Percentiles rank a stretch among this genome's conserved stretches.
phyloP scores from a whole-genome alignment of 2,113 vertebrate species.

The Ahaetulla prasina region DNA sequence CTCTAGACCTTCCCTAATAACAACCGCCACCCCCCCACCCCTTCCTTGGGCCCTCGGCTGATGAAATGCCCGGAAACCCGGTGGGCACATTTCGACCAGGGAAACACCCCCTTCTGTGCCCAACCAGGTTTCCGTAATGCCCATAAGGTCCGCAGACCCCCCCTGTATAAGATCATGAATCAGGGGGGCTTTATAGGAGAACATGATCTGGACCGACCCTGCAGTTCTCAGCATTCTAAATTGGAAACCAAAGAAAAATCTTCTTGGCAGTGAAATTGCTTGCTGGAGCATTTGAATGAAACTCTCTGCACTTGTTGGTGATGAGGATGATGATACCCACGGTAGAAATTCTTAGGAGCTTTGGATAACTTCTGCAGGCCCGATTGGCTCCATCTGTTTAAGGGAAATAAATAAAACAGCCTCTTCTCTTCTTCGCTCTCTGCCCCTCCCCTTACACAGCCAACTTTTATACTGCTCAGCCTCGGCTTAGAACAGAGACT shows the following conservation, averaged over 20 bases:
- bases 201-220: slow-evolving; percentile 17
- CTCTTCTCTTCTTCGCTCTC: slow-evolving; percentile 28
- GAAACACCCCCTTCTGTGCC: no score
- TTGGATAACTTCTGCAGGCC: slow-evolving; percentile 55
- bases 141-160: no score
- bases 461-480: slow-evolving; percentile 54
- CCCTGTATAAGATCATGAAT: no score
- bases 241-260: slow-evolving; percentile 11
- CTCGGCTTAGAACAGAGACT: slow-evolving; percentile 61
- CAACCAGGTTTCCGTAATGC: no score
- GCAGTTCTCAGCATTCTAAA: slow-evolving; percentile 29
- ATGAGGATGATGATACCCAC: neutral
- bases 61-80: no score
- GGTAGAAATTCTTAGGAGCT: slow-evolving; percentile 43
- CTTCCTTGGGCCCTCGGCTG: no score
- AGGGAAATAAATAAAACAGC: slow-evolving; percentile 69
- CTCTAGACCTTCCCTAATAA: no score
- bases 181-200: no score
- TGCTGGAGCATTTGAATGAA: slow-evolving; percentile 40
- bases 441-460: neutral
- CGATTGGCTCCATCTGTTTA: slow-evolving; percentile 60
- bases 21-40: no score
- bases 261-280: slow-evolving; percentile 35
- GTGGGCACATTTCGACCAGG: no score
- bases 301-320: slow-evolving; percentile 32